Conservation (phyloP, 2,113 vertebrate species). For the Otis tarda region DNA sequence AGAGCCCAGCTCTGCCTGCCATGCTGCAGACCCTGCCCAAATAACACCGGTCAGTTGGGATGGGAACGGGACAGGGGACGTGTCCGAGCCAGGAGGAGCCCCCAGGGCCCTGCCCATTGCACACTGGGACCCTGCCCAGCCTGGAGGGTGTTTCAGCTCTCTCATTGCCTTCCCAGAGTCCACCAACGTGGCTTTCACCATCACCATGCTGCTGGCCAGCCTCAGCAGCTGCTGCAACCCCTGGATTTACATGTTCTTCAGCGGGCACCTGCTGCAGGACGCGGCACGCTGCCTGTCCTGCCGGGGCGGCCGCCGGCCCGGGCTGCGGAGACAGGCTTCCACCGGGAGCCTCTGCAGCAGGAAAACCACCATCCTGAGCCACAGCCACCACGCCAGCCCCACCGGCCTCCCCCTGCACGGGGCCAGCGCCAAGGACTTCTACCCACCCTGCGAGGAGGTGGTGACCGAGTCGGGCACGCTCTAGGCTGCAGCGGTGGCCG, state of each 20-base stretch:
- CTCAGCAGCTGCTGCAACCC: constrained; percentile 86
- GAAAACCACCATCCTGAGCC: constrained; percentile 69
- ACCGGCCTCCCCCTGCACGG: background rate
- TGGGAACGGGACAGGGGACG: background rate
- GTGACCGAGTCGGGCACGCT: constrained; percentile 40
- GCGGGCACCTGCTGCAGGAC: constrained; percentile 64
- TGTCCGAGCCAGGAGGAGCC: fast-evolving
- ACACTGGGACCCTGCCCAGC: background rate
- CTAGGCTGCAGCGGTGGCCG: background rate
- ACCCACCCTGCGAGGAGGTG: constrained; percentile 10
- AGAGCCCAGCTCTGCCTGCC: background rate
- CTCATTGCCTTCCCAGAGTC: constrained; percentile 70
- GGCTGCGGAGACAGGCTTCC: constrained; percentile 54
- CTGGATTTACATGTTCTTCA: constrained; percentile 84
- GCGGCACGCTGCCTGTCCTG: constrained; percentile 21
- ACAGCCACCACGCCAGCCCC: constrained; percentile 15
- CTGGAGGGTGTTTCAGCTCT: fast-evolving
- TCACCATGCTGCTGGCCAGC: constrained; percentile 82
- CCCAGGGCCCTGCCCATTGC: background rate
- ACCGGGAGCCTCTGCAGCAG: constrained; percentile 72
- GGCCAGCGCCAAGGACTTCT: background rate
- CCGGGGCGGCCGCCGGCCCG: background rate
- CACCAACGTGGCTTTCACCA: constrained; percentile 74
- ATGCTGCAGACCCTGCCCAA: fast-evolving
- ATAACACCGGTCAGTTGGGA: background rate